These are phyloP conservation scores for Antennarius maculatus DNA, from an alignment of 2,797 vertebrate species.

Conservation along the genomic window DNA sequence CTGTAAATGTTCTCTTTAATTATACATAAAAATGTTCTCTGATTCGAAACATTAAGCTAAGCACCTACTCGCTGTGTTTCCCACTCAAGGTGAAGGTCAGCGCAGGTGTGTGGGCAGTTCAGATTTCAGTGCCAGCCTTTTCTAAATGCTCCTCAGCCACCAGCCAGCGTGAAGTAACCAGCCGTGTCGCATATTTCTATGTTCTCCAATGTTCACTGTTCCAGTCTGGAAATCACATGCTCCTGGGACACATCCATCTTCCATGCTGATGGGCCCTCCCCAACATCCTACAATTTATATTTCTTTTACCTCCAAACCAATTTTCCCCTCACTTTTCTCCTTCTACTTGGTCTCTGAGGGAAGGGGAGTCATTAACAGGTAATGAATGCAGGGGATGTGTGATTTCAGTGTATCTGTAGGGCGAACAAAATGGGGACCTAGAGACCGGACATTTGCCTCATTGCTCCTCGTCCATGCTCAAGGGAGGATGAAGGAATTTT, in stretches of 20 bases:
- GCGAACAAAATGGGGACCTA: conserved; percentile 50
- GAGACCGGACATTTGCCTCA: conserved; percentile 59
- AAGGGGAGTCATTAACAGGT: conserved; percentile 68
- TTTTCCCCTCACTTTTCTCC: conserved; percentile 15
- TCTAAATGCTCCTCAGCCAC: conserved; percentile 43
- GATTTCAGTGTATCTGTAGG: conserved; percentile 58
- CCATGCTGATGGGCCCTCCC: conserved; percentile 48
- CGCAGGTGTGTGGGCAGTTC: conserved; percentile 43
- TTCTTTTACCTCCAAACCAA: conserved; percentile 25
- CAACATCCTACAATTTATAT: conserved; percentile 26
- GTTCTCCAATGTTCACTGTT: conserved; percentile 68
- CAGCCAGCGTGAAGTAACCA: conserved; percentile 54
- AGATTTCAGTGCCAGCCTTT: conserved; percentile 29
- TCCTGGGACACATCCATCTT: conserved; percentile 66
- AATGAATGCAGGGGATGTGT: conserved; percentile 68
- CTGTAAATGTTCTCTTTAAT: conserved; percentile 21
- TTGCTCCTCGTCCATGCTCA: conserved; percentile 28
- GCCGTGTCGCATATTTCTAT: conserved; percentile 66
- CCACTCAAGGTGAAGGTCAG: conserved; percentile 57
- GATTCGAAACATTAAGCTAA: conserved; percentile 34
- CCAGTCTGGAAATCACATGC: conserved; percentile 68
- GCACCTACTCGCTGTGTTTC: conserved; percentile 26
- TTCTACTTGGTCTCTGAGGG: conserved; percentile 49
- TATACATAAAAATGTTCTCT: conserved; percentile 23
- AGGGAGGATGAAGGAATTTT: conserved; percentile 46